Base-by-base conservation (phyloP, 2,113 vertebrate species). In the Casuarius casuarius region DNA sequence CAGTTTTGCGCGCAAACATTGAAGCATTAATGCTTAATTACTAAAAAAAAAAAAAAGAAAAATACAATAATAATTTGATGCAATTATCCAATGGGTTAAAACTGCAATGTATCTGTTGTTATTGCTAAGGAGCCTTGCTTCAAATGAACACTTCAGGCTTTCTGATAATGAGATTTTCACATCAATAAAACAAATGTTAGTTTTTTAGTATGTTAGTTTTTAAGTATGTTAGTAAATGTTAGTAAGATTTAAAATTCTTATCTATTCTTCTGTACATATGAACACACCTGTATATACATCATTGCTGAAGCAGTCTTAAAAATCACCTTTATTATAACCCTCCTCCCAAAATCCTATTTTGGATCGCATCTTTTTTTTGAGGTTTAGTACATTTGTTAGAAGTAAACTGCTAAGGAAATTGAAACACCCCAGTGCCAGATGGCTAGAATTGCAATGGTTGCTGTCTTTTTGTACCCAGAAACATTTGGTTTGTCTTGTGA, bases 171-270 rank as follows among this genome's bases (percentile, higher is more conserved):
- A 83, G 4, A 62, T 84, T 87, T 86, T 38, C 1, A 12, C 33
- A 82, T 25, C 3, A 79, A 11, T 52, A 29, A 35, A 74, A 68
- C 38, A 2, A 0, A 1, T 8, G 0, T 67, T 89, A 38, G 38
- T 38, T 38, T 38, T 38, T 38, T 38, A 38, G 38, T 38, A 38
- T 38, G 38, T 38, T 38, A 38, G 38, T 38, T 38, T 38, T 38
- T 38, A 38, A 38, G 38, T 38, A 38, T 38, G 38, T 38, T 38
- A 38, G 38, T 38, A 38, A 38, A 38, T 38, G 38, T 38, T 38
- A 38, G 38, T 38, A 38, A 38, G 8, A 65, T 78, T 68, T 63
- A 21, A 72, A 68, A 29, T 75, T 87, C 9, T 78, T 75, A 10
- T 16, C 8, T 42, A 12, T 54, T 91, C 14, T 46, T 75, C 22